phyloP scores from a whole-genome alignment of 1,140 invertebrate genomes.

The Steinernema feltiae region DNA sequence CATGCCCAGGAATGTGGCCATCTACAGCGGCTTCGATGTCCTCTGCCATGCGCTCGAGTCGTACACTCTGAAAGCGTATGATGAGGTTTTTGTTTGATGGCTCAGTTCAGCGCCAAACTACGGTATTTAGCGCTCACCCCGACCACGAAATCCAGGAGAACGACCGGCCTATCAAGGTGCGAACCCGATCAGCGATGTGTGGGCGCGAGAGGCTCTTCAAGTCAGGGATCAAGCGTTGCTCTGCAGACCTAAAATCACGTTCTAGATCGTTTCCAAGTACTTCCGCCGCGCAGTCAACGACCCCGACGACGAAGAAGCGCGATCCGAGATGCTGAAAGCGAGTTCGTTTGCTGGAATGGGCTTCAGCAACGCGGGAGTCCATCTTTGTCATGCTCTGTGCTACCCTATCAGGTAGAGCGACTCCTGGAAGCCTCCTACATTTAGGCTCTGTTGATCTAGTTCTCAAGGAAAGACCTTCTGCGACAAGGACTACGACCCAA shows the following conservation, averaged over 20 bases:
- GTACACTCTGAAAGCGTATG: constrained; percentile 79
- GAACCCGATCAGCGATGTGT: constrained; percentile 85
- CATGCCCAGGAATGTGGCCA: constrained; percentile 74
- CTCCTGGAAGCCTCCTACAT: constrained; percentile 20
- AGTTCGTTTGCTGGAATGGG: constrained; percentile 84
- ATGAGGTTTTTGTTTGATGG: constrained; percentile 53
- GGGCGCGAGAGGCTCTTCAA: constrained; percentile 75
- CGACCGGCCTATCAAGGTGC: constrained; percentile 78
- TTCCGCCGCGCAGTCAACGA: constrained; percentile 70
- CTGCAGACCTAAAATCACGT: background rate
- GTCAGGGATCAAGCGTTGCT: no score
- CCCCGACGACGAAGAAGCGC: constrained; percentile 73
- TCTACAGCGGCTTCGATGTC: constrained; percentile 70
- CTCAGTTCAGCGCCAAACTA: no score
- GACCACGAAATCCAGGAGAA: constrained; percentile 71
- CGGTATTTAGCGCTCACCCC: constrained; percentile 66
- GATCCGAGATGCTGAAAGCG: constrained; percentile 70
- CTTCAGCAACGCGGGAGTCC: constrained; percentile 84
- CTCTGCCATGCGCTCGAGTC: constrained; percentile 77
- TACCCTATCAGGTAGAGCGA: constrained; percentile 69
- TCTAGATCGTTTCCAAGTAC: constrained; percentile 46
- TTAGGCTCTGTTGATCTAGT: constrained; percentile 39
- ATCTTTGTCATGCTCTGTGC: constrained; percentile 77
- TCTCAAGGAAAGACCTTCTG: constrained; percentile 48
- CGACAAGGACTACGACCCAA: constrained; percentile 48